phyloP scores from a whole-genome alignment of 37 sponge, comb jelly and placozoan species.

The Agelas oroides region DNA sequence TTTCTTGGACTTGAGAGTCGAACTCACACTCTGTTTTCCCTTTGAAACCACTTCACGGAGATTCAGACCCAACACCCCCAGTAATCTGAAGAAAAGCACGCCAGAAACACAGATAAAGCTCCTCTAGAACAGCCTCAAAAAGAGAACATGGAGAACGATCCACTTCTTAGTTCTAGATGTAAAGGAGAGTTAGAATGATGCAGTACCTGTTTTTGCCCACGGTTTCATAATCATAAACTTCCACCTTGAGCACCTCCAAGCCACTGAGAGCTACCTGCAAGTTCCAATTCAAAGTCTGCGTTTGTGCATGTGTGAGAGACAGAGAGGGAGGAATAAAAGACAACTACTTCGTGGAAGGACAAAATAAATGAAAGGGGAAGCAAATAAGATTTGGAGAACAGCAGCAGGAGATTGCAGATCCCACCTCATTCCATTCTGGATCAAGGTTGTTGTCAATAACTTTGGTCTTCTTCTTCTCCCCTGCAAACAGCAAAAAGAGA shows the following conservation, averaged over 20 bases:
- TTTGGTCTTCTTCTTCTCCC: constrained; percentile 90
- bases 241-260: constrained; percentile 65
- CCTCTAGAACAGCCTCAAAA: neutral
- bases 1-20: constrained; percentile 34
- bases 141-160: too few relatives aligned
- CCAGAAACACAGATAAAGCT: neutral
- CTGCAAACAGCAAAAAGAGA: constrained; percentile 23
- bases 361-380: too few relatives aligned
- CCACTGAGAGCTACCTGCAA: constrained; percentile 49
- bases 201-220: constrained; percentile 84
- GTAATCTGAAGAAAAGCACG: constrained; percentile 29
- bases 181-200: too few relatives aligned
- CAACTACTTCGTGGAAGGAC: too few relatives aligned
- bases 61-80: constrained; percentile 22
- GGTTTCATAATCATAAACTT: constrained; percentile 87
- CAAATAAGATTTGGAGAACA: too few relatives aligned
- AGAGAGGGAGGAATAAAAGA: neutral
- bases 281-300: constrained; percentile 49
- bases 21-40: constrained; percentile 30
- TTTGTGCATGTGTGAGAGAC: too few relatives aligned
- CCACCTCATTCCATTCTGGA: constrained; percentile 94
- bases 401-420: too few relatives aligned
- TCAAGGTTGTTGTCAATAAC: constrained; percentile 92
- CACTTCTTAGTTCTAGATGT: too few relatives aligned
- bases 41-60: constrained; percentile 49